Evolutionary conservation across 2,888 invertebrate species (phyloP).

Genomic region (Tromatobia lineatoria): DNA sequence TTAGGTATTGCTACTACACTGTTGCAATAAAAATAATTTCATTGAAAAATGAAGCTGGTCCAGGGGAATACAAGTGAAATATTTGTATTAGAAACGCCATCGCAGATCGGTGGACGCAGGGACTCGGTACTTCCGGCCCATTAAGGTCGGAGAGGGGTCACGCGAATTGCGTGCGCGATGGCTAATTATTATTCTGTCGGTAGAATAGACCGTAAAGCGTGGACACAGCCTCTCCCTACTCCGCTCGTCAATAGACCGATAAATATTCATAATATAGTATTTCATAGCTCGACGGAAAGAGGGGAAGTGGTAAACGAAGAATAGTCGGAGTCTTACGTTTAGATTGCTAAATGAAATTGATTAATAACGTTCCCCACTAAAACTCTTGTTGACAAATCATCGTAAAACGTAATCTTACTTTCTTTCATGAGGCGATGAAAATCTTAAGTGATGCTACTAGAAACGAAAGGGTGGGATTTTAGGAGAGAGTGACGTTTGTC

Average conservation of each 20-base stretch:
- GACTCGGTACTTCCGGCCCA: slow-evolving; percentile 65
- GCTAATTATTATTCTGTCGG: slow-evolving; percentile 74
- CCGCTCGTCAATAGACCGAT: slow-evolving; percentile 52
- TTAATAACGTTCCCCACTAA: no score
- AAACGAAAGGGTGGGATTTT: no score
- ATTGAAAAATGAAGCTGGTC: not conserved
- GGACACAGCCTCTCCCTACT: slow-evolving; percentile 8
- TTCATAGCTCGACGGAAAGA: slow-evolving; percentile 42
- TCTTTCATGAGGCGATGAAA: no score
- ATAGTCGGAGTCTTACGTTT: not conserved
- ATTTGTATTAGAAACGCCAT: slow-evolving; percentile 23
- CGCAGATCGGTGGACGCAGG: slow-evolving; percentile 37
- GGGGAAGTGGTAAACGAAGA: slow-evolving; percentile 8
- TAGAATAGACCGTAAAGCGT: slow-evolving; percentile 42
- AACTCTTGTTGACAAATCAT: not conserved
- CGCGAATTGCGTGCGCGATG: slow-evolving; percentile 74
- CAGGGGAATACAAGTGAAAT: slow-evolving; percentile 12
- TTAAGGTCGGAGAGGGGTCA: slow-evolving; percentile 72
- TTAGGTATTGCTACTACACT: no score
- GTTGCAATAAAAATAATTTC: no score
- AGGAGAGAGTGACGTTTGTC: no score
- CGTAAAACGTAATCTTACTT: no score
- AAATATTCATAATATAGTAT: slow-evolving; percentile 60
- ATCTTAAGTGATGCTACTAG: no score
- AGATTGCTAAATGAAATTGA: not conserved